Evolutionary conservation across 1,140 invertebrate genomes (phyloP), one percentile per base, ranked within the genome.

Genomic region (Glossosoma conforme): DNA sequence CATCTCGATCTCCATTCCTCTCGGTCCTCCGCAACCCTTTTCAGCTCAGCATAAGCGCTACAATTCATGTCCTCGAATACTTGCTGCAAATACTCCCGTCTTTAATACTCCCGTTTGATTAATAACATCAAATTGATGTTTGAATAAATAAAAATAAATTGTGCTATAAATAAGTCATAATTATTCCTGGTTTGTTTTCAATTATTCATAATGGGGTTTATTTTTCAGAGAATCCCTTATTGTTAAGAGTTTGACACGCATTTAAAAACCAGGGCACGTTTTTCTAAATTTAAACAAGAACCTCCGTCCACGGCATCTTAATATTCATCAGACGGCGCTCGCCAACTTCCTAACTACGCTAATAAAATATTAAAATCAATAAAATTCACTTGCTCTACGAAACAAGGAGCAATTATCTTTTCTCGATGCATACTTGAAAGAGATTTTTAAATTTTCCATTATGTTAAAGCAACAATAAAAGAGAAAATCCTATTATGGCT

Each of bases 341-440:
- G 9, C 44, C 30, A 33, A 45, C 22, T 30, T 45, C n/a, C 41
- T 25, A 44, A 44, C 41, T 21, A 25, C 24, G 30, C 44, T 45
- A 45, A 45, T 45, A 45, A 45, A 45, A 45, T 45, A 45, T 45
- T 45, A 45, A 45, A 45, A 45, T 45, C 44, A 45, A 45, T 45
- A 45, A 30, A 17, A 30, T 45, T 45, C 15, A 45, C 22, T 19
- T 30, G 13, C 11, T 30, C 28, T 17, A 13, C 3, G 44, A 30
- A 30, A 14, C n/a, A 30, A 18, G 28, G 28, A 14, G 30, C 44
- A 45, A 45, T 45, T 30, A 25, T 32, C 30, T 30, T 45, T 45
- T 30, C 30, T 32, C 18, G 44, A 4, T 9, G 14, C 28, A 18
- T 33, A 30, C 17, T 45, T 33, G 3, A 10, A 3, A 3, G 32